These are phyloP conservation scores for Sander vitreus DNA, from an alignment of 2,113 vertebrate species.

Conservation along the genomic window DNA sequence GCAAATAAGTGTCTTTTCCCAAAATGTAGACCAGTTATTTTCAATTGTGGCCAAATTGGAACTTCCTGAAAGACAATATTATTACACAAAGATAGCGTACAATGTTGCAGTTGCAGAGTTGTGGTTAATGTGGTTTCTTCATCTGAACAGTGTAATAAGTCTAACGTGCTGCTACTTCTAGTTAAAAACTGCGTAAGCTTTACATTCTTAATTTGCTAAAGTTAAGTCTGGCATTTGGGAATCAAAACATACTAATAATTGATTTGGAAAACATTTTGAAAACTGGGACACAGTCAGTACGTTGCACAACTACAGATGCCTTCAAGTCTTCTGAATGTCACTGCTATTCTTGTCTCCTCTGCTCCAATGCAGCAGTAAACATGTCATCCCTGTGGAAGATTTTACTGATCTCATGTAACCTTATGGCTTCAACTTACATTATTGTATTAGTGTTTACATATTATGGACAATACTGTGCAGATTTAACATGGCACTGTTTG, in stretches of 20 bases:
- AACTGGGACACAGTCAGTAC: conserved; percentile 26
- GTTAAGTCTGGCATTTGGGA: background rate
- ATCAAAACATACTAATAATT: background rate
- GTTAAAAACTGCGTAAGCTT: background rate
- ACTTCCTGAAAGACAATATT: background rate
- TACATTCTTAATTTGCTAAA: background rate
- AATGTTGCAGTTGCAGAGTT: background rate
- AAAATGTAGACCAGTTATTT: background rate
- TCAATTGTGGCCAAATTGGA: background rate
- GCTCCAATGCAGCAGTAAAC: background rate
- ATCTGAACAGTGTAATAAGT: background rate
- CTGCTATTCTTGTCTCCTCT: conserved; percentile 60
- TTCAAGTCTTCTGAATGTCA: conserved; percentile 52
- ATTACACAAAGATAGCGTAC: background rate
- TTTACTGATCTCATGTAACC: background rate
- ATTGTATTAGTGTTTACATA: background rate
- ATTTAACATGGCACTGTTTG: background rate
- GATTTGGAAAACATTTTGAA: conserved; percentile 21
- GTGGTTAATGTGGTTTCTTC: background rate
- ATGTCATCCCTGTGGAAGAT: background rate
- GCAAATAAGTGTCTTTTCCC: background rate
- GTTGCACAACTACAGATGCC: conserved; percentile 40
- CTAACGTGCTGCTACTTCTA: background rate
- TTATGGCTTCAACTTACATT: too few species aligned
- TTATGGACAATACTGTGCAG: background rate